Conservation (phyloP, 2,888 invertebrate genomes). For the Ligdia adustata region DNA sequence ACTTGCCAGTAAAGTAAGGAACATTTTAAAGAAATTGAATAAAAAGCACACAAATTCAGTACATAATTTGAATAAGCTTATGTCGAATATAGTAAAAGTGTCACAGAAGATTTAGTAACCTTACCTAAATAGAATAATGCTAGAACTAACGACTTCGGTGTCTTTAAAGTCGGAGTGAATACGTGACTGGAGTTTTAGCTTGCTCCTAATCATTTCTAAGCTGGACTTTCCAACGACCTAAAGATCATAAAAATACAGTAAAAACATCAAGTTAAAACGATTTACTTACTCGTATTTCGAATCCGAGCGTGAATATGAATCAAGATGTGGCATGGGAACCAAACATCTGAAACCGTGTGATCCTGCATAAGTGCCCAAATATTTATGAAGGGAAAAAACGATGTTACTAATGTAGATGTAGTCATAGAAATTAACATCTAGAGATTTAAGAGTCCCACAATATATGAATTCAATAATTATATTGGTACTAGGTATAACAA, state of each 20-base stretch:
- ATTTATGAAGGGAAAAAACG: neutral
- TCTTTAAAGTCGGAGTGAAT: slow-evolving; percentile 36
- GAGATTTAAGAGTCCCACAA: too few species aligned
- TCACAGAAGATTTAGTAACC: slow-evolving; percentile 24
- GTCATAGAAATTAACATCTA: too few species aligned
- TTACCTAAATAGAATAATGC: slow-evolving; percentile 21
- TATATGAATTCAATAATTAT: too few species aligned
- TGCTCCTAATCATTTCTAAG: slow-evolving; percentile 29
- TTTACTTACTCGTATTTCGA: slow-evolving; percentile 31
- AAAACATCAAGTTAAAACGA: slow-evolving; percentile 35
- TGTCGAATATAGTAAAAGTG: slow-evolving; percentile 25
- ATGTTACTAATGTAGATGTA: too few species aligned
- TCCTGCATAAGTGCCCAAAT: neutral
- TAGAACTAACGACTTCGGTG: slow-evolving; percentile 29
- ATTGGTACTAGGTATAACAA: too few species aligned
- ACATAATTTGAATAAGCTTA: too few species aligned
- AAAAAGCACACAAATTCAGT: slow-evolving; percentile 3
- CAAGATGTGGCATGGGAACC: slow-evolving; percentile 13
- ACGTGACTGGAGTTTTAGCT: slow-evolving; percentile 36
- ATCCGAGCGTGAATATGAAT: slow-evolving; percentile 15
- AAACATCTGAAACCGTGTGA: slow-evolving; percentile 18
- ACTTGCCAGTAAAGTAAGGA: too few species aligned
- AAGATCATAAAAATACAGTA: slow-evolving; percentile 31
- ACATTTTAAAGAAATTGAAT: neutral
- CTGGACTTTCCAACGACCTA: slow-evolving; percentile 24